Evolutionary conservation across 2,797 vertebrate genomes (phyloP).

Genomic region (Chelonia mydas): DNA sequence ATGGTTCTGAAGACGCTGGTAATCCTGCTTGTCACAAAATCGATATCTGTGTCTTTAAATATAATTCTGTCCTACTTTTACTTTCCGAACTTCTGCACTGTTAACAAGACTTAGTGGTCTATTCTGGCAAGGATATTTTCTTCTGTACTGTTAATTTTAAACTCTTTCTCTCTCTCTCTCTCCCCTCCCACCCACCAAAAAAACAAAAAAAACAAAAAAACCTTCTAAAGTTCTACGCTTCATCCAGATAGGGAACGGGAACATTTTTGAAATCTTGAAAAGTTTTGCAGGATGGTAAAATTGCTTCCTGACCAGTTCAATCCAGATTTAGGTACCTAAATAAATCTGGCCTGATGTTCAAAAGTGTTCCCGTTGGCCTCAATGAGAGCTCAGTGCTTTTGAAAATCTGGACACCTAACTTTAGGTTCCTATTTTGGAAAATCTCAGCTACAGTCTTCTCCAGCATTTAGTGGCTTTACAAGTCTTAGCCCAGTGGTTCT

Average conservation of each 20-base stretch:
- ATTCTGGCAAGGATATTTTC: background rate
- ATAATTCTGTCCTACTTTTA: constrained; percentile 20
- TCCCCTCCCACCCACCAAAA: fast-evolving
- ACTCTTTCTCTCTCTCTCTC: background rate
- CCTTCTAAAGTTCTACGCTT: background rate
- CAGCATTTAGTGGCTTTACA: background rate
- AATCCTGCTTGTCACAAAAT: background rate
- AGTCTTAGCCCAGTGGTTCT: too few relatives aligned
- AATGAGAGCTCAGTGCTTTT: background rate
- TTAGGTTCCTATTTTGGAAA: background rate
- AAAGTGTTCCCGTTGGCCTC: background rate
- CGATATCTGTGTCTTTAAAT: background rate
- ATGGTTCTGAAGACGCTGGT: background rate
- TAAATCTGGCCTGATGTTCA: background rate
- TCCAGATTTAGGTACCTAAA: background rate
- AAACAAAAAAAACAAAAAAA: too few relatives aligned
- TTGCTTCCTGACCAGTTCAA: background rate
- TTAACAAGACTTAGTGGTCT: background rate
- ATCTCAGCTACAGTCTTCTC: background rate
- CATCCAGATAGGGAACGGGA: background rate
- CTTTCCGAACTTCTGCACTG: background rate
- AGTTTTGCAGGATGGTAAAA: background rate
- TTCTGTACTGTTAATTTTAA: background rate
- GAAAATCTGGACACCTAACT: background rate
- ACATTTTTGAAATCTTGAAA: background rate